Evolutionary conservation across 2,113 vertebrate species (phyloP), one percentile per base, ranked within the genome.

Genomic region (Toxostoma redivivum): DNA sequence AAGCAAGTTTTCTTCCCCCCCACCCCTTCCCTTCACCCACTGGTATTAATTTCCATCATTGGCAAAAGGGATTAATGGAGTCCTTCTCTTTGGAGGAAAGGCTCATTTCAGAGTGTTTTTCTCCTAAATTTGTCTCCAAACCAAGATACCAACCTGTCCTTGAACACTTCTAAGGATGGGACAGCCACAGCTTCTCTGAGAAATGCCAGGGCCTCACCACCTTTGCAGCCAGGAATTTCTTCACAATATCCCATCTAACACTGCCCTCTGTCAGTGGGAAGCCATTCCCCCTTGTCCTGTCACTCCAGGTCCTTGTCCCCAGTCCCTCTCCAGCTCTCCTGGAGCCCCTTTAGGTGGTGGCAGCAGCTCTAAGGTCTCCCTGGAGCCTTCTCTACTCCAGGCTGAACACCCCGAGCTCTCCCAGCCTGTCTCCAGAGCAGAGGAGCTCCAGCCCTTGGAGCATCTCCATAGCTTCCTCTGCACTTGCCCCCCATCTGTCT

Each of bases 301-400:
- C 13, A 4, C 14, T 54, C 23, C 28, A 64, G 11, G 7, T 3
- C 14, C 9, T 47, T 64, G 33, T 19, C 69, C 40, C 38, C 33
- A 84, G 23, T 15, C n/a, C 11, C 9, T 64, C n/a, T 54, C 28
- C 19, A 47, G 23, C 9, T 84, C 5, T 47, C 48, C 1, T 73
- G 58, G 7, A 84, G 9, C 7, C 5, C 11, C 23, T 64, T 33
- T 19, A 54, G 48, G 18, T 9, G 0, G 0, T 33, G 58, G 2
- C 27, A 54, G n/a, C 27, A 18, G 1, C 40, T 72, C n/a, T 22
- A 6, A 38, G 9, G 2, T 84, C 18, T n/a, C 1, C 40, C 69
- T 28, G 18, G 5, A 47, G 28, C 9, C 6, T 47, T 54, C 19
- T 48, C 30, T 47, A 45, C 15, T 48, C 30, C 50, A 56, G 5